Evolutionary conservation across 92 coral and sea anemone genomes (phyloP).

Genomic region (Phymanthus crucifer): DNA sequence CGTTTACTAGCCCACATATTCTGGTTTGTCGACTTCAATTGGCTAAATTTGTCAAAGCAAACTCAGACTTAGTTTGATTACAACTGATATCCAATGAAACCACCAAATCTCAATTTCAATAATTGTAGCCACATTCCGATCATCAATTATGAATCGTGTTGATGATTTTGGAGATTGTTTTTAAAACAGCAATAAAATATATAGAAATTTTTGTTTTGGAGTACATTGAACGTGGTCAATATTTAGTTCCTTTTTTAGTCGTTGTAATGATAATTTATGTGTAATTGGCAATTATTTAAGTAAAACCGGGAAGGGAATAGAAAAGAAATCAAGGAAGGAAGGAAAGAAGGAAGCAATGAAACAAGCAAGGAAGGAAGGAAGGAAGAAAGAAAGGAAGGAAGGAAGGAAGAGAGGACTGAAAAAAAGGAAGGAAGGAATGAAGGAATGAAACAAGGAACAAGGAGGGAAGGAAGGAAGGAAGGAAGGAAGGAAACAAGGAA

Average conservation of each 20-base stretch:
- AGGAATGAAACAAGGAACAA: no score
- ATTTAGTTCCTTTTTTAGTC: no score
- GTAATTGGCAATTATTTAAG: no score
- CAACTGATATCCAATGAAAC: constrained; percentile 2
- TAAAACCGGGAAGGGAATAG: not conserved
- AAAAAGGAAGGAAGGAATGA: not conserved
- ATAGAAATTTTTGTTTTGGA: not conserved
- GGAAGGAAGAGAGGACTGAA: not conserved
- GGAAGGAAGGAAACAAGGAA: not conserved
- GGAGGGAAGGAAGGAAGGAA: no score
- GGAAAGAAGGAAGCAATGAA: not conserved
- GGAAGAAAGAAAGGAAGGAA: not conserved
- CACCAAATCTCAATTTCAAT: not conserved
- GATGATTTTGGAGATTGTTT: constrained; percentile 9
- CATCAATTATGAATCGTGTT: constrained; percentile 7
- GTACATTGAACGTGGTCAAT: not conserved
- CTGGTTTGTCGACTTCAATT: not conserved
- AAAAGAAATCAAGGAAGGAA: not conserved
- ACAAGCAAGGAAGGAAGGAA: not conserved
- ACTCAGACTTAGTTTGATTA: not conserved
- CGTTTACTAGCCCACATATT: not conserved
- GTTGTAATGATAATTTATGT: no score
- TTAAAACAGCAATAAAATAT: not conserved
- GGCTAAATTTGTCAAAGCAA: not conserved
- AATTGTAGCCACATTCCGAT: constrained; percentile 9